Evolutionary conservation across 2,113 vertebrate genomes (phyloP).

Genomic region (Peromyscus polionotus): DNA sequence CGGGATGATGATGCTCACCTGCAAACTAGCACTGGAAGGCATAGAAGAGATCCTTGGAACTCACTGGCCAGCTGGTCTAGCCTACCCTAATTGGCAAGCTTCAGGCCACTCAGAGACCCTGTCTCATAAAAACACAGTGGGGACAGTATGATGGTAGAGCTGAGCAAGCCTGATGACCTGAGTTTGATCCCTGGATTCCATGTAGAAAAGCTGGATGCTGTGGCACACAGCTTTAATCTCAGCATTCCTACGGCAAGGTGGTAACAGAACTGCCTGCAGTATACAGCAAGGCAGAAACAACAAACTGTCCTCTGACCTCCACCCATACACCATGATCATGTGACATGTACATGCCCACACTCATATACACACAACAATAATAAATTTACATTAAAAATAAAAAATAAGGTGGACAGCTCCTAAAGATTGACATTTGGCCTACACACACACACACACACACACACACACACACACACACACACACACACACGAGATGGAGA

Average conservation of each 20-base stretch:
- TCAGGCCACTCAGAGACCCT: background rate
- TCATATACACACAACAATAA: background rate
- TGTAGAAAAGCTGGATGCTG: background rate
- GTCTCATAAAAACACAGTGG: background rate
- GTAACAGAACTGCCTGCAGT: background rate
- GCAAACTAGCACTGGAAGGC: background rate
- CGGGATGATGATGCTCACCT: background rate
- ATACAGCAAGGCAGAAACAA: background rate
- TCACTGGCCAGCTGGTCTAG: background rate
- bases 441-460: background rate
- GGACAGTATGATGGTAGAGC: background rate
- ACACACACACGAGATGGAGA: background rate
- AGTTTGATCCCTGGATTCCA: background rate
- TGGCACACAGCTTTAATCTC: background rate
- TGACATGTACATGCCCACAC: background rate
- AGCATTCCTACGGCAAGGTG: background rate
- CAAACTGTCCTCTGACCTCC: background rate
- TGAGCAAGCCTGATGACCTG: background rate
- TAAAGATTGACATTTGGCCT: background rate
- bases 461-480: background rate
- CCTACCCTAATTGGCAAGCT: background rate
- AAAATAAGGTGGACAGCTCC: background rate
- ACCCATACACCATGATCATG: background rate
- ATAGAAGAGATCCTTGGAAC: background rate
- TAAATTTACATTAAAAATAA: background rate